A percentile compares a stretch with the other conserved stretches of the same genome.
Conservation (phyloP, 2,797 vertebrate genomes). For the Gallinago stenura region DNA sequence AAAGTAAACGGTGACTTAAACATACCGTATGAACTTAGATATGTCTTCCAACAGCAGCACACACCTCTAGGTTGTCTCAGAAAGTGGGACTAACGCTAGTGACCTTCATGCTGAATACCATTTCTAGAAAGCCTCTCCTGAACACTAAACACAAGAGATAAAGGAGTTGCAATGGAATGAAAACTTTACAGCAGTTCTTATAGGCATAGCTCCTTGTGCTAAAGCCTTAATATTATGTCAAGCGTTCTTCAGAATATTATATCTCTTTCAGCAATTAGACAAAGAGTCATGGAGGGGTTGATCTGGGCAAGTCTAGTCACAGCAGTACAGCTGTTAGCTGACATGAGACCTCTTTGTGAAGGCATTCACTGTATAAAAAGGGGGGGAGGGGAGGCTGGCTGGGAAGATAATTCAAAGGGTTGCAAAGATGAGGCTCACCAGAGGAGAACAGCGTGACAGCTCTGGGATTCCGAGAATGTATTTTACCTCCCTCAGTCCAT, state of each 20-base stretch:
- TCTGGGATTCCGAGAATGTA: background rate
- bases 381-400: background rate
- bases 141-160: background rate
- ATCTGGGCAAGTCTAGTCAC: background rate
- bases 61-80: background rate
- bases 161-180: background rate
- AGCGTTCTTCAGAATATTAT: background rate
- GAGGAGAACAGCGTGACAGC: background rate
- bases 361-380: background rate
- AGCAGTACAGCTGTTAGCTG: background rate
- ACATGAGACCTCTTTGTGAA: conserved; percentile 18
- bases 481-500: background rate
- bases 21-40: background rate
- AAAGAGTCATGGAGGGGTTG: background rate
- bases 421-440: conserved; percentile 28
- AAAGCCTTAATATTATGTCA: background rate
- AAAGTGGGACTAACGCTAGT: background rate
- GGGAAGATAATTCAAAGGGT: background rate
- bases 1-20: background rate
- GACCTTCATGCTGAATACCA: background rate
- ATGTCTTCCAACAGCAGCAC: background rate
- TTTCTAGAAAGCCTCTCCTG: conserved; percentile 6
- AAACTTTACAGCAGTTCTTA: background rate
- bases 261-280: background rate
- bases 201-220: background rate